phyloP scores from a whole-genome alignment of 2,113 vertebrate genomes.

The Indri indri region DNA sequence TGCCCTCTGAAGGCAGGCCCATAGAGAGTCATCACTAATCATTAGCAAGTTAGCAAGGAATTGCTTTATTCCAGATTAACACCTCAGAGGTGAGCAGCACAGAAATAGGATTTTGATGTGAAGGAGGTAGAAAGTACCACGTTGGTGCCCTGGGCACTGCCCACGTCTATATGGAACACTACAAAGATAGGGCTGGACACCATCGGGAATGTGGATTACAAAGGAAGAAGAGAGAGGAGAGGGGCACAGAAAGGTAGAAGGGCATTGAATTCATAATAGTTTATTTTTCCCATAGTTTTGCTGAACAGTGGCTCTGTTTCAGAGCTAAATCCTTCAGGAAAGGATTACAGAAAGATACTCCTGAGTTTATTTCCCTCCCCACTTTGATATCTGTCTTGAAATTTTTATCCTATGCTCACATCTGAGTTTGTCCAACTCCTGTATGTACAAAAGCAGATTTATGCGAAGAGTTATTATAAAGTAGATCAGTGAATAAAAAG shows the following conservation, averaged over 20 bases:
- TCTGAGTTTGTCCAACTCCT: slow-evolving; percentile 30
- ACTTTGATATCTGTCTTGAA: background rate
- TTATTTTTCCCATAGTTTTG: background rate
- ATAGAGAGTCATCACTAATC: background rate
- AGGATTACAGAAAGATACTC: background rate
- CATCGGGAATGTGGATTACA: background rate
- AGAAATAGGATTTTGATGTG: background rate
- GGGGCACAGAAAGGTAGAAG: background rate
- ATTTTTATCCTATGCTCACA: background rate
- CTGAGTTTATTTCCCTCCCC: background rate
- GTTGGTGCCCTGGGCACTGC: background rate
- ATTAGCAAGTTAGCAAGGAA: background rate
- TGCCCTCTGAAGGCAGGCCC: background rate
- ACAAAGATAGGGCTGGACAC: background rate
- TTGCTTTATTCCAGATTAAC: background rate
- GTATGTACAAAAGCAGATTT: slow-evolving; percentile 12
- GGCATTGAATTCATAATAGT: background rate
- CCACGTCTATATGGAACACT: background rate
- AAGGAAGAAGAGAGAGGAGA: background rate
- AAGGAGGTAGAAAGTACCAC: background rate
- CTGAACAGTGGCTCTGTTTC: background rate
- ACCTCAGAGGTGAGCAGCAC: background rate
- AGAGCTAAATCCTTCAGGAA: background rate
- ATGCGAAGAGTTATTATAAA: slow-evolving; percentile 1
- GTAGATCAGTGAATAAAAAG: slow-evolving; percentile 50